Evolutionary conservation across 2,797 vertebrate species (phyloP), one percentile per base, ranked within the genome.

Genomic region (Mormyrus hasselquistii): DNA sequence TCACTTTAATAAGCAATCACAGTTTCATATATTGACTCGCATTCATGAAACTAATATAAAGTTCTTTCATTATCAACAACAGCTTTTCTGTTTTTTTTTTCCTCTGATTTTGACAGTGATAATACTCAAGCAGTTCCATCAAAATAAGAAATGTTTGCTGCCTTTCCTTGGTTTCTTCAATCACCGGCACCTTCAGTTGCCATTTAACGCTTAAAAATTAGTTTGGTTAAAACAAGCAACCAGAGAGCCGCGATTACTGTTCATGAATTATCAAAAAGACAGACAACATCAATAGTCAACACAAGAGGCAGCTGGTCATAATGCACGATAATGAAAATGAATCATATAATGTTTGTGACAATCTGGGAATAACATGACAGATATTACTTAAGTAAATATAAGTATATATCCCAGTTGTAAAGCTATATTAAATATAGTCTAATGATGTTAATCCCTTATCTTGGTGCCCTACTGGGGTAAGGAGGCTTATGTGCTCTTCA

Each of bases 1-100:
- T 91, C 91, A 91, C 79, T 82, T 87, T 53, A 49, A 57, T 57
- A 86, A 62, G n/a, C 85, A 55, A 38, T 55, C 29, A 59, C 29
- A 53, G 14, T 41, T 55, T 53, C 41, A 38, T 57, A 16, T 57
- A 50, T 38, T 84, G 8, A 84, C 47, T 84, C 4, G 2, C 44
- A 52, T 52, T 22, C 79, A 83, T 49, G 38, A 44, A 83, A 83
- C 79, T 47, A 83, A 49, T n/a, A 44, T 83, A 47, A 83, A 83
- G 79, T 83, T 47, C 41, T 47, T 52, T 84, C 47, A 84, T 84
- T 52, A 84, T 14, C 53, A 83, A 83, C 73, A 49, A 76, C 41
- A n/a, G 16, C 6, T 25, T 44, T 59, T 87, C 14, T 16, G 19
- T 19, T 25, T 16, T 57, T 34, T 25, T 22, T 25, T 16, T 22